These are phyloP conservation scores for Anoura caudifer DNA, from an alignment of 2,113 vertebrate species.

Conservation along the genomic window DNA sequence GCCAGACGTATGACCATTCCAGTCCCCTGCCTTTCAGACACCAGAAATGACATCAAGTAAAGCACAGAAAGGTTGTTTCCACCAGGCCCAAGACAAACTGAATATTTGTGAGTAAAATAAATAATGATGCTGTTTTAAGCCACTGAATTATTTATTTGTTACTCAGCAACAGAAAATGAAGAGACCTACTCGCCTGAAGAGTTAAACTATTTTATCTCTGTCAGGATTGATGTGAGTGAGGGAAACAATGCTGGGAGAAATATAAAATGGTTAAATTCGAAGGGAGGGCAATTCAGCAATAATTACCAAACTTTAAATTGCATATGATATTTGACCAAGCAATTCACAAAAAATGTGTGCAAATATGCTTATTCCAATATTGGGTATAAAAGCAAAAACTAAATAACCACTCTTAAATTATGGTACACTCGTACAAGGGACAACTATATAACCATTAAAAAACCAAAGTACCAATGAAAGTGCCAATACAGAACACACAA, in stretches of 20 bases:
- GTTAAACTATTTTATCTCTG: background rate
- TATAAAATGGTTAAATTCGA: background rate
- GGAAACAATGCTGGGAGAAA: background rate
- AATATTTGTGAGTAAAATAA: slow-evolving; percentile 12
- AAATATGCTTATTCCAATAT: background rate
- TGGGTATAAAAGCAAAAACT: slow-evolving; percentile 10
- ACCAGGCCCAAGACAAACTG: background rate
- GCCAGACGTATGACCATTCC: background rate
- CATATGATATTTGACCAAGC: slow-evolving; percentile 20
- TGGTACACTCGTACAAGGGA: background rate
- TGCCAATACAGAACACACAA: background rate
- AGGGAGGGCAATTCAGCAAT: background rate
- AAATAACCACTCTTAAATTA: background rate
- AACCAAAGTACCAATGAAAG: background rate
- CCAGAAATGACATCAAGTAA: background rate
- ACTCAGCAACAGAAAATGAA: background rate
- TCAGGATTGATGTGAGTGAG: background rate
- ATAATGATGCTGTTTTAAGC: background rate
- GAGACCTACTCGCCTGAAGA: background rate
- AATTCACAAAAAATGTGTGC: background rate
- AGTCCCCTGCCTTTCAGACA: background rate
- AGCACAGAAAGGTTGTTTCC: background rate
- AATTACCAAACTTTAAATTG: background rate
- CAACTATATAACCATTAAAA: background rate
- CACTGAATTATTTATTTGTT: background rate